Conservation (phyloP, 2,113 vertebrate genomes). For the Nesospiza acunhae region DNA sequence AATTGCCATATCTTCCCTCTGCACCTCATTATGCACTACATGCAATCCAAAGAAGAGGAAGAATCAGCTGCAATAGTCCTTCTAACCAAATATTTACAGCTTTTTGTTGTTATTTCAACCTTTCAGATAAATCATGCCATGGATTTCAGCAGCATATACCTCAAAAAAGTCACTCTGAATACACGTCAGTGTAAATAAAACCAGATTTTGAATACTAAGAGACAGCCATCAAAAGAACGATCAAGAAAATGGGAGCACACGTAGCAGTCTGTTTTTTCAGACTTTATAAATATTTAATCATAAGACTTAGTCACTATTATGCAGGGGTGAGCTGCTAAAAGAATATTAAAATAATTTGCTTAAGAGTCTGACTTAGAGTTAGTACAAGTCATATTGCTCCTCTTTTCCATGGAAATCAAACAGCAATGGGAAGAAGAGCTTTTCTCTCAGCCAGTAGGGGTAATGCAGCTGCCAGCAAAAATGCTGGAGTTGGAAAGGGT, state of each 20-base stretch:
- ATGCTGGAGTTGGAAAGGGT: background rate
- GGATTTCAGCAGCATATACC: background rate
- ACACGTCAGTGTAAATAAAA: background rate
- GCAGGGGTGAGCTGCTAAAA: background rate
- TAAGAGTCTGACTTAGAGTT: background rate
- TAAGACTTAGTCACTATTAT: background rate
- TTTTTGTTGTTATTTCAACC: background rate
- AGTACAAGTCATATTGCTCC: background rate
- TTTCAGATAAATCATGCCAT: background rate
- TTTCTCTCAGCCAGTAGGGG: background rate
- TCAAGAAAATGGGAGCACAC: background rate
- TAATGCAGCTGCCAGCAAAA: background rate
- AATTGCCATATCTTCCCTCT: background rate
- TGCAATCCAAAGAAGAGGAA: background rate
- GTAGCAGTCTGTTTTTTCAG: background rate
- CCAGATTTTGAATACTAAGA: background rate
- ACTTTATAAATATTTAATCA: slow-evolving; percentile 13
- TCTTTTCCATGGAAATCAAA: background rate
- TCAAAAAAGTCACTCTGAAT: background rate
- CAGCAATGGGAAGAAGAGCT: background rate
- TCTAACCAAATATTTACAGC: background rate
- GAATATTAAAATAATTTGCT: background rate
- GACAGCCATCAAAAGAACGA: background rate
- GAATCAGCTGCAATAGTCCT: background rate
- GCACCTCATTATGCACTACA: slow-evolving; percentile 6